Evolutionary conservation across 2,888 invertebrate genomes (phyloP), one percentile per base, ranked within the genome.

Genomic region (Cyclophora albipunctata): DNA sequence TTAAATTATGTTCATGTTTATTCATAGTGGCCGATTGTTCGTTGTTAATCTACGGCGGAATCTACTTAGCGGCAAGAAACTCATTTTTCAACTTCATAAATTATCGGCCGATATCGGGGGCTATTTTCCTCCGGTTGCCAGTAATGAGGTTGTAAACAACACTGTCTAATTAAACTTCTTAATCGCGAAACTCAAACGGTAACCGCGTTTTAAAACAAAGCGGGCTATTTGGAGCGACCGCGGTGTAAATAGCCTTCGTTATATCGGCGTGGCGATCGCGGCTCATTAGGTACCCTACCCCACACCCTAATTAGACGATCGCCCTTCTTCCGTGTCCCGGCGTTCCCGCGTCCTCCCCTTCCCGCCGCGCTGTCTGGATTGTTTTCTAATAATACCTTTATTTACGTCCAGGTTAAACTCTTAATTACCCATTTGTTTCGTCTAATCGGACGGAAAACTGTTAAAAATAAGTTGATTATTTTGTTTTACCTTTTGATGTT

Each of bases 91-190:
- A 81, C 76, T 80, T 82, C 80, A 78, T 84, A 83, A 84, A 84
- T 84, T 78, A 84, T 84, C 81, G 70, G 78, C 76, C 79, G 83
- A 84, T 84, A 84, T 79, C 81, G 71, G 75, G 71, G 78, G 79
- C 79, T 75, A 76, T 82, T 79, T 74, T 73, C 77, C 73, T 65
- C 69, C 69, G 64, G 78, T 76, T 75, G 75, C 78, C 75, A 53
- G 75, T 87, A 88, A 88, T 85, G 86, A 86, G 86, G 84, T 85
- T 87, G 86, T 88, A 88, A 88, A 88, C 86, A 88, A 88, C 83
- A 74, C 75, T 78, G 84, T 84, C 84, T 87, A 87, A 88, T 88
- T 88, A 86, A 87, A 87, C 86, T 86, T 85, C 83, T 86, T 87
- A 86, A 88, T 87, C 87, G 86, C 84, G 79, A 85, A 86, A 87